These are phyloP conservation scores for Tribolium freemani DNA, from an alignment of 2,888 invertebrate species.

Conservation along the genomic window DNA sequence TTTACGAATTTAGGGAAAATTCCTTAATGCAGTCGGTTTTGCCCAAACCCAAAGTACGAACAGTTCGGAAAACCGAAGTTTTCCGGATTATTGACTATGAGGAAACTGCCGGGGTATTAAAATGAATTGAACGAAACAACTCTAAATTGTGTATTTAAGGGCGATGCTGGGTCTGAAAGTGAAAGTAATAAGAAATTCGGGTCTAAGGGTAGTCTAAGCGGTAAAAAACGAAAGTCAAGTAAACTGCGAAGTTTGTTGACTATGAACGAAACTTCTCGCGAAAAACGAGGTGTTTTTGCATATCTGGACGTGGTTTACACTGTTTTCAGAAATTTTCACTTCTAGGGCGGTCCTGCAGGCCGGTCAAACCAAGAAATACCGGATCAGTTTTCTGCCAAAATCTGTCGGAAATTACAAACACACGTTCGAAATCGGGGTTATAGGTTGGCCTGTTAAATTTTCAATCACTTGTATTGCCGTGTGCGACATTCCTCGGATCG, in stretches of 20 bases:
- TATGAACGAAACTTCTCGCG: neutral
- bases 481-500: constrained; percentile 62
- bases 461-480: constrained; percentile 56
- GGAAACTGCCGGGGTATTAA: neutral
- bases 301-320: neutral
- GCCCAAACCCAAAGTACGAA: constrained; percentile 4
- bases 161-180: neutral
- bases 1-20: neutral
- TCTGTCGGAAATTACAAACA: constrained; percentile 56
- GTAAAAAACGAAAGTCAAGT: neutral
- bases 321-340: constrained; percentile 25
- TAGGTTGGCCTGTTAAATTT: constrained; percentile 54
- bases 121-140: neutral
- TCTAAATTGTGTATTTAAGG: neutral
- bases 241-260: neutral
- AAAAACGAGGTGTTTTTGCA: neutral
- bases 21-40: constrained; percentile 11
- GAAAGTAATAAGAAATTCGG: neutral
- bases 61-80: neutral
- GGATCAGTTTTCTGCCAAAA: constrained; percentile 58
- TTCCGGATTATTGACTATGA: constrained; percentile 5
- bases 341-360: constrained; percentile 48
- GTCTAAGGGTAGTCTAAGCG: neutral
- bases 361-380: constrained; percentile 51
- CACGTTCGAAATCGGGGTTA: constrained; percentile 57